Base-by-base conservation (phyloP, 2,797 vertebrate species). In the Silurus lanzhouensis region DNA sequence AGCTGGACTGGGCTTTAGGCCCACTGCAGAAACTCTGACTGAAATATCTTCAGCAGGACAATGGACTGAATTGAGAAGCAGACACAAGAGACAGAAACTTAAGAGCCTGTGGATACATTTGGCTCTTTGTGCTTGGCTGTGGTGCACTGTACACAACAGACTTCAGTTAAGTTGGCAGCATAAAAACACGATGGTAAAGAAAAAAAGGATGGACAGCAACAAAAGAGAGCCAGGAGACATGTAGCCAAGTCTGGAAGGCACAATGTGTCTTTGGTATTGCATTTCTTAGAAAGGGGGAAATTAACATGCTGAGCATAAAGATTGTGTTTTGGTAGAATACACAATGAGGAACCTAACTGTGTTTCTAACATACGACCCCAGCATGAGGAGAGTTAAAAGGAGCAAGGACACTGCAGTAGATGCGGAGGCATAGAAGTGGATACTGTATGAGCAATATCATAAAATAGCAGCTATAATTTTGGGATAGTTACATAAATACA, bases 41-140 rank as follows among this genome's bases (percentile, higher is more conserved):
- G 76, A 82, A 89, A 89, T 84, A 87, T 88, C 81, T 64, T 55
- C 64, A 68, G 19, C 81, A 63, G 75, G 87, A 89, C 87, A 89
- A 88, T 89, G 64, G 82, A 58, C 48, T 82, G 85, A 87, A 85
- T 80, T 85, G 67, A 85, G 72, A 52, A 84, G 72, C 44, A 86
- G 60, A 64, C 77, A 64, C 52, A 44, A 83, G 61, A 84, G 67
- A 78, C 55, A 78, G 66, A 86, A 89, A 84, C 63, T 44, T 61
- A 78, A 87, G 81, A 76, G 77, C 60, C 31, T 83, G 83, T 74
- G 74, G 83, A 52, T 52, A 74, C 55, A 78, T 85, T 77, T 89
- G 87, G 52, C 81, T 78, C 58, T 52, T 63, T 12, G 22, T 46
- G 46, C 82, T 75, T 80, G 84, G 83, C 74, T 81, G 76, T 83